These are phyloP conservation scores for Dromococcyx pavoninus DNA, from an alignment of 2,797 vertebrate species.

Conservation along the genomic window DNA sequence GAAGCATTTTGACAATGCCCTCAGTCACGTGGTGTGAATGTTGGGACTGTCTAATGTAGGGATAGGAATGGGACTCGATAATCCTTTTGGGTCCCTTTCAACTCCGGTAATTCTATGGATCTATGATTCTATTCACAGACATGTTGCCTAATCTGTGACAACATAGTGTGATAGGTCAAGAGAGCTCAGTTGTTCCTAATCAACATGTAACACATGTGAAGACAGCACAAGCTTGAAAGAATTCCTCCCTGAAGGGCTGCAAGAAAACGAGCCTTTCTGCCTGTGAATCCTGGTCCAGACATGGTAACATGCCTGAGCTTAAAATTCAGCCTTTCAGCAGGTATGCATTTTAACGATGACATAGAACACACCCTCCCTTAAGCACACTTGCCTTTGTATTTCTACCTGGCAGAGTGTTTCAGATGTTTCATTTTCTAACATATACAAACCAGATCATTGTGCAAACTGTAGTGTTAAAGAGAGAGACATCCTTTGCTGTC, in stretches of 20 bases:
- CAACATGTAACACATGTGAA: background rate
- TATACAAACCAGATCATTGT: background rate
- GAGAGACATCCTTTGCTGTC: background rate
- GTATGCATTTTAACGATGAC: accelerated
- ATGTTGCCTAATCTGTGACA: background rate
- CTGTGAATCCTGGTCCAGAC: background rate
- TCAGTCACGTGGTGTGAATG: no score
- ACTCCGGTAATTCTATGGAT: no score
- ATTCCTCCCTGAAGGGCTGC: background rate
- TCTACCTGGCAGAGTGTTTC: background rate
- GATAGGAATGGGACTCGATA: no score
- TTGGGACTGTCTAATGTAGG: no score
- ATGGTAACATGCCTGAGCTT: background rate
- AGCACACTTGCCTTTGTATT: background rate
- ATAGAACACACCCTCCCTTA: background rate
- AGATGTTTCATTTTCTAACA: background rate
- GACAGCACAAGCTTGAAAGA: background rate
- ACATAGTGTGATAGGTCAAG: background rate
- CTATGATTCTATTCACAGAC: no score
- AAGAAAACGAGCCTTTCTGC: background rate
- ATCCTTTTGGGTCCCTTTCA: no score
- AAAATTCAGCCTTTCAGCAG: background rate
- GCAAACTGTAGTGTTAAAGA: background rate
- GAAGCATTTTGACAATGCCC: no score
- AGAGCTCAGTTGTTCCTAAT: background rate